Conservation (phyloP, 2,888 invertebrate species). For the Dorcus hopei region DNA sequence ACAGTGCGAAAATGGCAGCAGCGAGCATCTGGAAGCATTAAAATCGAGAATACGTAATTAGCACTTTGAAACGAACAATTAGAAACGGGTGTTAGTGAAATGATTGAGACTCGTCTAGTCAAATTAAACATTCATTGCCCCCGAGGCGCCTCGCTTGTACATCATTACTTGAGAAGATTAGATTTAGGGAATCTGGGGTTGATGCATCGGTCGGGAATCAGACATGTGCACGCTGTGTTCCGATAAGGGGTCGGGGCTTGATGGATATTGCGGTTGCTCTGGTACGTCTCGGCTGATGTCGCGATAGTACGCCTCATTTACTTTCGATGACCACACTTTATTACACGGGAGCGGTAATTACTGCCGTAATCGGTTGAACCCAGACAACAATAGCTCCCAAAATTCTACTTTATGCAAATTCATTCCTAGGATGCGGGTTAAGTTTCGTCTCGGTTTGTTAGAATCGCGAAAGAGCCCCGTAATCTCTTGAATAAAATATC, state of each 20-base stretch:
- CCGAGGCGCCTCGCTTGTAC: slow-evolving; percentile 8
- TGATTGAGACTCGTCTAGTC: slow-evolving; percentile 5
- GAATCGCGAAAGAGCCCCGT: no score
- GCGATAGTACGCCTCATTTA: slow-evolving; percentile 45
- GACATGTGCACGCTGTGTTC: slow-evolving; percentile 13
- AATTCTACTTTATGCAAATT: slow-evolving; percentile 6
- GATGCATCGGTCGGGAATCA: slow-evolving; percentile 15
- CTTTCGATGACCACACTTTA: slow-evolving; percentile 46
- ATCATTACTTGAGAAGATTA: slow-evolving; percentile 20
- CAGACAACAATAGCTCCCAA: slow-evolving; percentile 24
- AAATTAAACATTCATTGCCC: slow-evolving; percentile 18
- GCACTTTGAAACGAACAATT: slow-evolving; percentile 3
- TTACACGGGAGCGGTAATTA: slow-evolving; percentile 45
- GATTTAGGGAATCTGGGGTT: slow-evolving; percentile 17
- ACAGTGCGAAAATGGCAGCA: slow-evolving; percentile 72
- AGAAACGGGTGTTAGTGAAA: slow-evolving; percentile 5
- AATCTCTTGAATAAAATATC: no score
- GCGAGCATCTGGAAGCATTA: slow-evolving; percentile 65
- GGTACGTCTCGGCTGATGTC: slow-evolving; percentile 34
- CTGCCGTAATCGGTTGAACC: slow-evolving; percentile 43
- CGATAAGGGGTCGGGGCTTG: slow-evolving; percentile 18
- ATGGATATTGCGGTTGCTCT: slow-evolving; percentile 17
- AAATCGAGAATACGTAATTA: no score
- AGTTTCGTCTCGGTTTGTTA: no score
- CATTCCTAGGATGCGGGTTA: neutral